Conservation (phyloP, 2,888 invertebrate genomes). For the Tortricodes alternella region DNA sequence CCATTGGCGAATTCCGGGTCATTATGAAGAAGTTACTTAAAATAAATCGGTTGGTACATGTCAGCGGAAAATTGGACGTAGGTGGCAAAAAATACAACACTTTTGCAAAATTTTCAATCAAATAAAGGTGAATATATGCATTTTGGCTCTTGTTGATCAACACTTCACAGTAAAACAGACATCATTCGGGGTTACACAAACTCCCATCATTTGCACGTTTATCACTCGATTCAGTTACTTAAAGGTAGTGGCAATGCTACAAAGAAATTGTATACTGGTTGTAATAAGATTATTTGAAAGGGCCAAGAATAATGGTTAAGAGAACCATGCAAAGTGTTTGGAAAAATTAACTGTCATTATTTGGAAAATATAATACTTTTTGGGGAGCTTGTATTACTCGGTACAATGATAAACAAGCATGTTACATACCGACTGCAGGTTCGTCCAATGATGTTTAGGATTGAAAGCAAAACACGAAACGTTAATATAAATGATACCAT, state of each 20-base stretch:
- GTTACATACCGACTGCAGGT: constrained; percentile 77
- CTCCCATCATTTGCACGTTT: constrained; percentile 41
- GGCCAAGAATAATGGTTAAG: constrained; percentile 28
- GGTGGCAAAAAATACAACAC: too few relatives aligned
- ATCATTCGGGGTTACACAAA: constrained; percentile 51
- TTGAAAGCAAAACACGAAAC: constrained; percentile 71
- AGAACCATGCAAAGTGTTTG: constrained; percentile 50
- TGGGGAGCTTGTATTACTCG: constrained; percentile 56
- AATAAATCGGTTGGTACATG: too few relatives aligned
- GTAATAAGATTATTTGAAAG: constrained; percentile 2
- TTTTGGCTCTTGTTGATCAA: constrained; percentile 7
- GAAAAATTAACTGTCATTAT: constrained; percentile 26
- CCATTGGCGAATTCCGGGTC: too few relatives aligned
- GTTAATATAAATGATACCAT: constrained; percentile 53
- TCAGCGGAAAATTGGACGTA: too few relatives aligned
- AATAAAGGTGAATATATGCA: too few relatives aligned
- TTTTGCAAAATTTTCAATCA: too few relatives aligned
- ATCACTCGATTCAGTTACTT: constrained; percentile 6
- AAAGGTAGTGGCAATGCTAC: constrained; percentile 5
- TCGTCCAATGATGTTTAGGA: constrained; percentile 69
- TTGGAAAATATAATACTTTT: neutral
- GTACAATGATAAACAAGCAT: constrained; percentile 44
- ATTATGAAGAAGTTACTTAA: too few relatives aligned
- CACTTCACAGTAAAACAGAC: constrained; percentile 29
- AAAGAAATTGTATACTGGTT: neutral